These are phyloP conservation scores for Bombus ignitus DNA, from an alignment of 1,140 invertebrate genomes.

Conservation along the genomic window DNA sequence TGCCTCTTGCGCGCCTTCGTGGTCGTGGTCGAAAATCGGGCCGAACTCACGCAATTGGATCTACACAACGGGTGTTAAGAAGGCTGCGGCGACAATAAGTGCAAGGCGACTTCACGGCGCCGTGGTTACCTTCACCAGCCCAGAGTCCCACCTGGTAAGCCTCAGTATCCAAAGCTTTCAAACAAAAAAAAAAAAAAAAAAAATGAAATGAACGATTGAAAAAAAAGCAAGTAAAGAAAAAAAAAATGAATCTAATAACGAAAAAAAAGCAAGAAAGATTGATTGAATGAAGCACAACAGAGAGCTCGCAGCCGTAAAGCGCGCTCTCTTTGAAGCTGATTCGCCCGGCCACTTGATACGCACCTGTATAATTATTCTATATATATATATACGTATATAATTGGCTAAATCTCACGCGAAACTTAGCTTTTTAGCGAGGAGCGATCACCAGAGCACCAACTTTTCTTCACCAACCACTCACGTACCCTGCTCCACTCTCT, in stretches of 20 bases:
- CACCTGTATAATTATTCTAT: constrained; percentile 63
- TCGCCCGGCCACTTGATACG: constrained; percentile 65
- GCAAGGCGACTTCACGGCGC: constrained; percentile 83
- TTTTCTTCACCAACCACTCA: constrained; percentile 62
- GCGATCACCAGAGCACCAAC: constrained; percentile 72
- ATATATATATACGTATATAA: constrained; percentile 57
- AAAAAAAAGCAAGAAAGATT: constrained; percentile 6
- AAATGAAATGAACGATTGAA: constrained; percentile 24
- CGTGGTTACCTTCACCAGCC: constrained; percentile 87
- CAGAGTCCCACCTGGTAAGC: constrained; percentile 87
- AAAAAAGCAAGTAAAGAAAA: background rate
- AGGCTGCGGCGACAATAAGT: constrained; percentile 75
- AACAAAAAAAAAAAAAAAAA: constrained; percentile 38
- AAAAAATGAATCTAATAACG: background rate
- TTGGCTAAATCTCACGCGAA: constrained; percentile 79
- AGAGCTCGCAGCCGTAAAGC: constrained; percentile 51
- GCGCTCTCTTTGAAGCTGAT: constrained; percentile 62
- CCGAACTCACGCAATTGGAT: constrained; percentile 66
- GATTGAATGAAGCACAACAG: constrained; percentile 59
- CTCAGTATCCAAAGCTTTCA: constrained; percentile 69
- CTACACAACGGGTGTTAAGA: constrained; percentile 54
- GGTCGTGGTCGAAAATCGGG: constrained; percentile 56
- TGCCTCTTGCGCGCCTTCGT: constrained; percentile 61
- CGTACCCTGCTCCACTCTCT: constrained; percentile 37
- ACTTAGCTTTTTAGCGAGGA: constrained; percentile 80